These are phyloP conservation scores for Ormyrus labotus DNA, from an alignment of 2,888 invertebrate genomes.

Conservation along the genomic window DNA sequence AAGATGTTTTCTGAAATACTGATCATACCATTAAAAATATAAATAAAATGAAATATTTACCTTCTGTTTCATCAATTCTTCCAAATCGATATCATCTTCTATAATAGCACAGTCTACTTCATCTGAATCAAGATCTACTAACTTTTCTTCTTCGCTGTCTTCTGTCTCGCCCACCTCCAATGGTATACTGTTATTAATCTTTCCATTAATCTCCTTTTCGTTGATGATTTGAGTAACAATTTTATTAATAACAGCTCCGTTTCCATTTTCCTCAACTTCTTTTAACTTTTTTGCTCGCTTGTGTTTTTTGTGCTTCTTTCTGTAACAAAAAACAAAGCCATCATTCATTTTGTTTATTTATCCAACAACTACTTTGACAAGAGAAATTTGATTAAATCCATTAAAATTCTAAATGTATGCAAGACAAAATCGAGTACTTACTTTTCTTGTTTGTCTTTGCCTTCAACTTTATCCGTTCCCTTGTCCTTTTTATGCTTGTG, in stretches of 20 bases:
- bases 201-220: slow-evolving; percentile 70
- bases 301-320: slow-evolving; percentile 74
- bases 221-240: slow-evolving; percentile 60
- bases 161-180: slow-evolving; percentile 71
- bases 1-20: too few relatives aligned
- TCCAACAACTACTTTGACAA: neutral
- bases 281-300: slow-evolving; percentile 68
- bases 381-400: neutral
- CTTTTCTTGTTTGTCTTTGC: slow-evolving; percentile 68
- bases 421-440: slow-evolving; percentile 46
- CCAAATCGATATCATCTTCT: slow-evolving; percentile 91
- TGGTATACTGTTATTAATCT: slow-evolving; percentile 64
- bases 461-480: slow-evolving; percentile 67
- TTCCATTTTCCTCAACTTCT: slow-evolving; percentile 64
- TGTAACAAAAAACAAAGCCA: slow-evolving; percentile 38
- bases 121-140: slow-evolving; percentile 74
- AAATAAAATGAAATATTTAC: slow-evolving; percentile 73
- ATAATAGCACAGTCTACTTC: slow-evolving; percentile 84
- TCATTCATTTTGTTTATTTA: too few relatives aligned
- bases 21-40: neutral
- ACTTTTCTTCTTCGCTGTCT: slow-evolving; percentile 73
- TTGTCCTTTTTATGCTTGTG: slow-evolving; percentile 74
- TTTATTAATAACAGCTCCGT: slow-evolving; percentile 68
- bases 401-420: too few relatives aligned
- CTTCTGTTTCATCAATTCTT: slow-evolving; percentile 93